A percentile compares a stretch with the other conserved stretches of the same genome.
Conservation (phyloP, 92 coral and sea anemone genomes). For the Porites divaricata region DNA sequence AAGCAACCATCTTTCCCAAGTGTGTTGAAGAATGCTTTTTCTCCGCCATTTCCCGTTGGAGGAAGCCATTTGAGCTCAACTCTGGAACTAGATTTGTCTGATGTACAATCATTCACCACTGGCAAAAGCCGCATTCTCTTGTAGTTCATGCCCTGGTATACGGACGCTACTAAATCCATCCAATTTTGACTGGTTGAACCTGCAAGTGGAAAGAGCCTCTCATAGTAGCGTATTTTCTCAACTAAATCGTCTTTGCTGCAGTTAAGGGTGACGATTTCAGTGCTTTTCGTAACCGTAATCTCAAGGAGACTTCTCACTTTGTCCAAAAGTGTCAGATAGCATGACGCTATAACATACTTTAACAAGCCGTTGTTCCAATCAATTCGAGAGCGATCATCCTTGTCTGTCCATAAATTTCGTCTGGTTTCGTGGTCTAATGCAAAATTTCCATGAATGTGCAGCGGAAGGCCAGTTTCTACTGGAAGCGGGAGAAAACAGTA, state of each 20-base stretch:
- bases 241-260: neutral
- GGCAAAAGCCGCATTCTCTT: constrained; percentile 64
- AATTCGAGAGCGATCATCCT: constrained; percentile 27
- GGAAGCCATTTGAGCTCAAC: constrained; percentile 64
- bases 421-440: constrained; percentile 72
- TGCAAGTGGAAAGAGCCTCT: constrained; percentile 58
- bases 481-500: constrained; percentile 96
- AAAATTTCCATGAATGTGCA: constrained; percentile 90
- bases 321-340: constrained; percentile 63
- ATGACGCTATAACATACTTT: constrained; percentile 64
- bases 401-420: constrained; percentile 50
- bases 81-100: neutral
- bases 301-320: constrained; percentile 30
- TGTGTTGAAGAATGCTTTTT: constrained; percentile 63
- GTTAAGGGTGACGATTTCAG: neutral
- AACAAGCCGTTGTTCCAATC: constrained; percentile 69
- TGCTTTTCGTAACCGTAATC: neutral
- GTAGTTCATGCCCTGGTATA: constrained; percentile 60
- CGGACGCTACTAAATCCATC: constrained; percentile 59
- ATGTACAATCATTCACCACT: constrained; percentile 32
- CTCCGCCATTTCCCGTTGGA: constrained; percentile 61
- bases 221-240: constrained; percentile 39
- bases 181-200: constrained; percentile 36
- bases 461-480: constrained; percentile 71
- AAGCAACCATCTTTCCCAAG: neutral